Evolutionary conservation across 2,888 invertebrate species (phyloP), one percentile per base, ranked within the genome.

Genomic region (Philhelius pedissequus): DNA sequence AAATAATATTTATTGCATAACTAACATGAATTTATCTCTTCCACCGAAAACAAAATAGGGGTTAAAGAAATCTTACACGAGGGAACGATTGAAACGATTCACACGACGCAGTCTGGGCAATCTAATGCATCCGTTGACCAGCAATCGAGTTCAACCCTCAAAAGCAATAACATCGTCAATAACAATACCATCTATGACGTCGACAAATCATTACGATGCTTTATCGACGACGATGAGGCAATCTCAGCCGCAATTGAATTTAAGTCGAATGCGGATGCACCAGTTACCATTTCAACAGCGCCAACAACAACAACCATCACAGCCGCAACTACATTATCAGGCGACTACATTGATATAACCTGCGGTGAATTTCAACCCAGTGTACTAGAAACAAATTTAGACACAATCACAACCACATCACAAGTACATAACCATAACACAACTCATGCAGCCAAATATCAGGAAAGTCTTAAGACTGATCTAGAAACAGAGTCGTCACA

Each of bases 61-160:
- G 75, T 87, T 83, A 89, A 89, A 87, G 88, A 89, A 86, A 84
- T 88, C 87, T 45, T 88, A 89, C 87, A 88, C 88, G 79, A 90
- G 87, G 56, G 89, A 90, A 88, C 90, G 89, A 70, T 86, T 91
- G 88, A 91, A 89, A 69, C 89, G 87, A 38, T 89, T 88, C 86
- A 88, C 88, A n/a, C 87, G 87, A 4, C 88, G 89, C 86, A 89
- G 90, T 22, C 87, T 90, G 76, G 88, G 88, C 52, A 87, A 87
- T 30, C 87, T 90, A 11, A 88, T 90, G 87, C 86, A 87, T 25
- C 87, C 87, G n/a, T 74, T 87, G 82, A 86, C 76, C 74, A 86
- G 88, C 88, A 83, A 86, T 71, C 88, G 79, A 68, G 64, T 86
- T 48, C 87, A 87, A 18, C 80, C 86, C 0, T 71, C 82, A 62